Conservation (phyloP, 2,888 invertebrate genomes). For the Bugula neritina region DNA sequence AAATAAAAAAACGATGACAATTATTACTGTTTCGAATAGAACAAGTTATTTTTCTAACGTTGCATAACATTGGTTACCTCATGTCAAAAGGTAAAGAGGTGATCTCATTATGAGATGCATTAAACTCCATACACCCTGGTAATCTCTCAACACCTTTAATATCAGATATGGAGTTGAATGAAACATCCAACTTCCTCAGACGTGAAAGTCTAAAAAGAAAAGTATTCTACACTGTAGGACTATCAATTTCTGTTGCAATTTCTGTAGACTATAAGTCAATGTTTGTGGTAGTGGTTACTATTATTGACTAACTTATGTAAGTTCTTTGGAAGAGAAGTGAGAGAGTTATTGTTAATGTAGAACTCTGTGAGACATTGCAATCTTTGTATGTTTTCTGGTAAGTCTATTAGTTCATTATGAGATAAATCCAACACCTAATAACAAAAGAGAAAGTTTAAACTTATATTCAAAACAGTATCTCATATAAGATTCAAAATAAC, state of each 20-base stretch:
- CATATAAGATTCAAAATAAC: too few species aligned
- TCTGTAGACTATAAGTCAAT: too few species aligned
- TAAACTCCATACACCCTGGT: not conserved
- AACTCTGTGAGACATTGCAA: conserved; percentile 9
- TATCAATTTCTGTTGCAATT: too few species aligned
- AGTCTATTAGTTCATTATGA: conserved; percentile 9
- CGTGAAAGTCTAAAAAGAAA: not conserved
- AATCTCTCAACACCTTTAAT: conserved; percentile 9
- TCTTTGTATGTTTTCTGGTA: conserved; percentile 10
- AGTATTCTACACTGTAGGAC: too few species aligned
- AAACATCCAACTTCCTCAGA: not conserved
- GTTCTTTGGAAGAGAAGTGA: not conserved
- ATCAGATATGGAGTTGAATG: conserved; percentile 10
- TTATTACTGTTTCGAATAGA: too few species aligned
- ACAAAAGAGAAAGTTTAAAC: not conserved
- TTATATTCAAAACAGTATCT: too few species aligned
- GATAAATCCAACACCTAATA: conserved; percentile 9
- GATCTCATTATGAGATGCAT: conserved; percentile 25
- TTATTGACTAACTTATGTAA: not conserved
- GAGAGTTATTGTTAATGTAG: conserved; percentile 8
- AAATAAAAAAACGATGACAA: too few species aligned
- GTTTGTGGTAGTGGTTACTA: too few species aligned
- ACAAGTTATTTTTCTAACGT: too few species aligned
- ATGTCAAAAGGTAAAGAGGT: not conserved
- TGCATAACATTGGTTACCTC: not conserved